Conservation (phyloP, 1,140 invertebrate species). For the Proales similis region DNA sequence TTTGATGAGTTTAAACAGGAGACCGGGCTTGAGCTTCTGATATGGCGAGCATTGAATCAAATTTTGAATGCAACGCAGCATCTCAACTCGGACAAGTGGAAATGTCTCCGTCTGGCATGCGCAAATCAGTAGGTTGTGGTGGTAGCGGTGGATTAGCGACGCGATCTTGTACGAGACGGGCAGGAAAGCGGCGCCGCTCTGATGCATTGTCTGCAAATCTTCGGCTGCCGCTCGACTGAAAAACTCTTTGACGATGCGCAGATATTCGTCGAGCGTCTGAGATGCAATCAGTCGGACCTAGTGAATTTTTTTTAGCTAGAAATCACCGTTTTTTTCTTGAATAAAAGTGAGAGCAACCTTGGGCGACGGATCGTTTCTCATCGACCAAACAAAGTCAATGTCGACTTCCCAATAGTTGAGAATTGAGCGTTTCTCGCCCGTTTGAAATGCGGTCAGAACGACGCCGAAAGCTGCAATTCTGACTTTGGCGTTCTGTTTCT, state of each 20-base stretch:
- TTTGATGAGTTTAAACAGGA: conserved; percentile 19
- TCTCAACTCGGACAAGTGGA: conserved; percentile 9
- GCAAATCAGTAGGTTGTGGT: conserved; percentile 24
- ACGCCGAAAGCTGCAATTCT: conserved; percentile 28
- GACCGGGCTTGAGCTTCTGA: conserved; percentile 26
- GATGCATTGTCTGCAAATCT: conserved; percentile 18
- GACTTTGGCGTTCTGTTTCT: conserved; percentile 35
- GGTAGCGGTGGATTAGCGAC: not conserved
- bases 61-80: conserved; percentile 21
- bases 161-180: conserved; percentile 12
- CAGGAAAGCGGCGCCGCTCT: conserved; percentile 12
- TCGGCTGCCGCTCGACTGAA: conserved; percentile 23
- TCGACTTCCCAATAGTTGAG: conserved; percentile 29
- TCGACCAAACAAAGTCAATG: conserved; percentile 5
- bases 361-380: conserved; percentile 33
- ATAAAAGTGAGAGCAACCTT: too few species aligned
- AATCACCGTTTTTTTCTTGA: too few species aligned
- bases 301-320: too few species aligned
- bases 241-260: conserved; percentile 12
- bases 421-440: conserved; percentile 13
- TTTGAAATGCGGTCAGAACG: conserved; percentile 28
- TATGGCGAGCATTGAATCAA: conserved; percentile 20
- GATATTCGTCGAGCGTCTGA: conserved; percentile 1
- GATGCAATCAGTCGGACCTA: conserved; percentile 17
- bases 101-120: conserved; percentile 6